phyloP scores from a whole-genome alignment of 2,797 vertebrate genomes.

The Hydrophis major region DNA sequence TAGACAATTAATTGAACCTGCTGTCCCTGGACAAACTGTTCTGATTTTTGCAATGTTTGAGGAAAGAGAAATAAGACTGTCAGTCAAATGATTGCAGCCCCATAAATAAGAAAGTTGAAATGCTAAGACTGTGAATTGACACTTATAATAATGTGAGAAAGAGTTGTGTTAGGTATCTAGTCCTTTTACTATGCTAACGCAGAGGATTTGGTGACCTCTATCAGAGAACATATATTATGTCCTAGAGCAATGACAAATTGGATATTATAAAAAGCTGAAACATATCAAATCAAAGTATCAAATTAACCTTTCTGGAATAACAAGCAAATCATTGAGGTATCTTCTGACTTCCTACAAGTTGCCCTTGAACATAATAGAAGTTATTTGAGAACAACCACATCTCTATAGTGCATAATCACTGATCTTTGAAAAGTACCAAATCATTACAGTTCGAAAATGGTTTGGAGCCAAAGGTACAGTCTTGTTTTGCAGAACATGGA shows the following conservation, averaged over 20 bases:
- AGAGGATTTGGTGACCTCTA: not conserved
- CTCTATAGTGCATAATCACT: slow-evolving; percentile 39
- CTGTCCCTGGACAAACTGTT: not conserved
- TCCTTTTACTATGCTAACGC: not conserved
- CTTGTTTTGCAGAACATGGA: not conserved
- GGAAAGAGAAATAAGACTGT: not conserved
- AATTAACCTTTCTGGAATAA: slow-evolving; percentile 53
- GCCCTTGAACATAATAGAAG: slow-evolving; percentile 65
- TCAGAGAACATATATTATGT: slow-evolving; percentile 17
- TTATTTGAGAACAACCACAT: slow-evolving; percentile 46
- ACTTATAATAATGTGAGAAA: slow-evolving; percentile 27
- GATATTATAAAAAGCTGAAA: slow-evolving; percentile 43
- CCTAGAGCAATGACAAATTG: slow-evolving; percentile 30
- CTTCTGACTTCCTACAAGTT: slow-evolving; percentile 35
- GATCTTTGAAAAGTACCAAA: slow-evolving; percentile 19
- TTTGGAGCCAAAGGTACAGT: not conserved
- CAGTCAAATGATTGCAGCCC: not conserved
- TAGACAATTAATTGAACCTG: not conserved
- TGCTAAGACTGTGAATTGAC: not conserved
- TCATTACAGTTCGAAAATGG: slow-evolving; percentile 26
- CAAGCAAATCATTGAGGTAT: slow-evolving; percentile 50
- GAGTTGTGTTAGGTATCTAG: slow-evolving; percentile 10
- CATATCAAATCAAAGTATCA: slow-evolving; percentile 34
- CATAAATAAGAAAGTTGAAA: not conserved
- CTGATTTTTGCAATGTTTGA: not conserved